Evolutionary conservation across 1,140 invertebrate species (phyloP).

Genomic region (Apis laboriosa): DNA sequence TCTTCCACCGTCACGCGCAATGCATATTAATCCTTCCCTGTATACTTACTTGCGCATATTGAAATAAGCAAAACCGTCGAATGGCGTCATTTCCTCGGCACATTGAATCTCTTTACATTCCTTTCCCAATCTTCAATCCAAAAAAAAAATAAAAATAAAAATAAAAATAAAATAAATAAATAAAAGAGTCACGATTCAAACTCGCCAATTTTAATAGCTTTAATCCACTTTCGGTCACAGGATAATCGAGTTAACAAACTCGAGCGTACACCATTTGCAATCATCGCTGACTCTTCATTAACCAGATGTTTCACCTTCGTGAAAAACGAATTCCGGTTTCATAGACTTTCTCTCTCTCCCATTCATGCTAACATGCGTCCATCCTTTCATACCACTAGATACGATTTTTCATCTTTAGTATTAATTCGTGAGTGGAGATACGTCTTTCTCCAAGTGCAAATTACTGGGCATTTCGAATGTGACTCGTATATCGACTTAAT

Average conservation of each 20-base stretch:
- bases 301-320: slow-evolving; percentile 25
- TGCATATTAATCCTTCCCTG: too few relatives aligned
- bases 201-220: neutral
- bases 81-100: too few relatives aligned
- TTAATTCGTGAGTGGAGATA: slow-evolving; percentile 1
- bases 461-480: neutral
- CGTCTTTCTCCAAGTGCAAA: neutral
- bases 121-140: too few relatives aligned
- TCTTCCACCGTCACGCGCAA: too few relatives aligned
- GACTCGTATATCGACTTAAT: neutral
- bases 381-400: slow-evolving; percentile 4
- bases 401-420: slow-evolving; percentile 35
- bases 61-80: too few relatives aligned
- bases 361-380: neutral
- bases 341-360: too few relatives aligned
- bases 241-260: slow-evolving; percentile 32
- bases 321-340: slow-evolving; percentile 24
- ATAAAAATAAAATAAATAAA: neutral
- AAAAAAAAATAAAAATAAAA: neutral
- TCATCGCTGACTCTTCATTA: slow-evolving; percentile 5
- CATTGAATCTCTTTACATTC: too few relatives aligned
- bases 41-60: too few relatives aligned
- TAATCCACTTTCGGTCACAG: neutral
- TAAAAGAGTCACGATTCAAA: neutral
- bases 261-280: slow-evolving; percentile 18